Percentiles rank a stretch among this genome's conserved stretches.
These are phyloP conservation scores for Drosophila melanosoma DNA, from an alignment of 2,888 invertebrate species.

Conservation along the genomic window DNA sequence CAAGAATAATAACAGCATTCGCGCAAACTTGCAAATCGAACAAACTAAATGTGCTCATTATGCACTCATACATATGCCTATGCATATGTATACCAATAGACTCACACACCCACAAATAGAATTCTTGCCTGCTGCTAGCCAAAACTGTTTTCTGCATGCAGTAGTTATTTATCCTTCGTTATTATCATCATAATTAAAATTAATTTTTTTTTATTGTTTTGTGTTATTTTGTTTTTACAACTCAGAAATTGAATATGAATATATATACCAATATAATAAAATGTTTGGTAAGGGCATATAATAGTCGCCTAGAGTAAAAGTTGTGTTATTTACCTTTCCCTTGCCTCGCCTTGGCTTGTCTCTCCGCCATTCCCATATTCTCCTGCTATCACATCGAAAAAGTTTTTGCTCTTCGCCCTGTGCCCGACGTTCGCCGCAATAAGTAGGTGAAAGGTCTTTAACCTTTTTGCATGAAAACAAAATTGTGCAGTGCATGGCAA, in stretches of 20 bases:
- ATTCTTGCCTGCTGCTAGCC: constrained; percentile 19
- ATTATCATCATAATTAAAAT: not conserved
- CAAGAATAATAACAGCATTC: constrained; percentile 11
- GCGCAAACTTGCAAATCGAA: constrained; percentile 46
- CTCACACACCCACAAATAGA: not conserved
- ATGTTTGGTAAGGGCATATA: constrained; percentile 15
- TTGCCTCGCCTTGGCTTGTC: constrained; percentile 25
- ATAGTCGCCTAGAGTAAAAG: not conserved
- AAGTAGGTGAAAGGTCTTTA: constrained; percentile 84
- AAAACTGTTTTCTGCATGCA: constrained; percentile 47
- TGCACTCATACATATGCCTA: constrained; percentile 2
- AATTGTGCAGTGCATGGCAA: constrained; percentile 61
- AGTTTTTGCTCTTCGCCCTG: constrained; percentile 46
- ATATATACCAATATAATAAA: not conserved
- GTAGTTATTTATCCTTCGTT: not conserved
- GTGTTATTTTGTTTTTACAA: not conserved
- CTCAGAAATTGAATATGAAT: not conserved
- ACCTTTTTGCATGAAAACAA: constrained; percentile 79
- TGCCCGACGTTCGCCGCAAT: constrained; percentile 59
- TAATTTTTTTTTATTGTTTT: not conserved
- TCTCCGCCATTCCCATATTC: constrained; percentile 9
- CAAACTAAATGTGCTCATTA: constrained; percentile 45
- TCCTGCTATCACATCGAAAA: constrained; percentile 28
- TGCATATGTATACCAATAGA: not conserved
- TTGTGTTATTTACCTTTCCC: constrained; percentile 35